phyloP scores from a whole-genome alignment of 2,888 invertebrate species.

The Sialis fuliginosa region DNA sequence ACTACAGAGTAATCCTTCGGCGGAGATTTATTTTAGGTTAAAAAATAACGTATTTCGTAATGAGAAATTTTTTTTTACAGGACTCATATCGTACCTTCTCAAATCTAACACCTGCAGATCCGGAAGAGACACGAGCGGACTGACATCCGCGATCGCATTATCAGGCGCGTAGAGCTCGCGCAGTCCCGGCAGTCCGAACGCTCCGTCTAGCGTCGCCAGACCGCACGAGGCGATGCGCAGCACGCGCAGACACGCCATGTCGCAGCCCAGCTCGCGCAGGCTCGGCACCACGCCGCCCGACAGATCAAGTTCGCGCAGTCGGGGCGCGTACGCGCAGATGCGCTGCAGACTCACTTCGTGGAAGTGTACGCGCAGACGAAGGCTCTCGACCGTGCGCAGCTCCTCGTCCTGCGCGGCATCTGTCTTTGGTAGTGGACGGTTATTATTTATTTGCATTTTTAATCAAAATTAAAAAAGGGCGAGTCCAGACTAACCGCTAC shows the following conservation, averaged over 20 bases:
- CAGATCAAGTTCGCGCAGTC: neutral
- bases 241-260: neutral
- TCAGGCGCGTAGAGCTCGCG: constrained; percentile 2
- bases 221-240: constrained; percentile 1
- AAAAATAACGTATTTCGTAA: too few species aligned
- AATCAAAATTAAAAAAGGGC: too few species aligned
- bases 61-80: too few species aligned
- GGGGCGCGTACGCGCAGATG: neutral
- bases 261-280: constrained; percentile 1
- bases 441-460: too few species aligned
- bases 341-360: constrained; percentile 2
- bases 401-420: constrained; percentile 1
- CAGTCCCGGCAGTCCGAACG: neutral
- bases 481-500: neutral
- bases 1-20: too few species aligned
- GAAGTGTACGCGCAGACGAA: neutral
- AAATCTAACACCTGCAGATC: neutral
- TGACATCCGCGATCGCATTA: constrained; percentile 2
- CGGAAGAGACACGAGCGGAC: neutral
- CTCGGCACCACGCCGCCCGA: neutral
- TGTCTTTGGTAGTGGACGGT: too few species aligned
- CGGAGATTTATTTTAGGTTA: too few species aligned
- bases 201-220: constrained; percentile 1
- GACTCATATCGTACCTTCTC: neutral
- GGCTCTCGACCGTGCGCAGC: constrained; percentile 1